These are phyloP conservation scores for Geotrypetes seraphini DNA, from an alignment of 2,797 vertebrate genomes.

Conservation along the genomic window DNA sequence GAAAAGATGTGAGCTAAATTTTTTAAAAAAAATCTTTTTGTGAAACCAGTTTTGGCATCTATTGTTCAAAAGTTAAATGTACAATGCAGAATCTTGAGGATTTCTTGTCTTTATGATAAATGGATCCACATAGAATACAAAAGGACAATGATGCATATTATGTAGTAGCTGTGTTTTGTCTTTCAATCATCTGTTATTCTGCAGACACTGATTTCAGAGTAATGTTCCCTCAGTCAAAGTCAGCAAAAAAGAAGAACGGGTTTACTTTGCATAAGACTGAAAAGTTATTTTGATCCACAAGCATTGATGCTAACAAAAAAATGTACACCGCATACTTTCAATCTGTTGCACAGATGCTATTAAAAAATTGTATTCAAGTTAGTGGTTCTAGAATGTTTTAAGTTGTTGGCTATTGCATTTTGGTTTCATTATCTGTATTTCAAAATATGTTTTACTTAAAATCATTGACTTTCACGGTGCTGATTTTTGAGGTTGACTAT, in stretches of 20 bases:
- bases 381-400: slow-evolving; percentile 13
- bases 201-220: slow-evolving; percentile 29
- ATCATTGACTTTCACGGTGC: too few species aligned
- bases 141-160: slow-evolving; percentile 22
- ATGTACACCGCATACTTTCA: slow-evolving; percentile 1
- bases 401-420: background rate
- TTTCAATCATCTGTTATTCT: slow-evolving; percentile 36
- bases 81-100: too few species aligned
- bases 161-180: slow-evolving; percentile 33
- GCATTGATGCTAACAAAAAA: slow-evolving; percentile 2
- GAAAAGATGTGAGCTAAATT: too few species aligned
- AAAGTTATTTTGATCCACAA: slow-evolving; percentile 12
- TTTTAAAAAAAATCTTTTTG: too few species aligned
- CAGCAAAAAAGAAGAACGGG: background rate
- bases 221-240: slow-evolving; percentile 25
- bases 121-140: slow-evolving; percentile 3
- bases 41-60: too few species aligned
- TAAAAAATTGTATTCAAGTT: too few species aligned
- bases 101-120: background rate
- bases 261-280: slow-evolving; percentile 34
- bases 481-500: too few species aligned
- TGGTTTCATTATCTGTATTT: too few species aligned
- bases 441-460: too few species aligned
- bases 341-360: slow-evolving; percentile 1
- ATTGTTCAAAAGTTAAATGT: too few species aligned